A percentile compares a stretch with the other conserved stretches of the same genome.
These are phyloP conservation scores for Rousettus leschenaultii DNA, from an alignment of 2,113 vertebrate genomes.

Conservation along the genomic window DNA sequence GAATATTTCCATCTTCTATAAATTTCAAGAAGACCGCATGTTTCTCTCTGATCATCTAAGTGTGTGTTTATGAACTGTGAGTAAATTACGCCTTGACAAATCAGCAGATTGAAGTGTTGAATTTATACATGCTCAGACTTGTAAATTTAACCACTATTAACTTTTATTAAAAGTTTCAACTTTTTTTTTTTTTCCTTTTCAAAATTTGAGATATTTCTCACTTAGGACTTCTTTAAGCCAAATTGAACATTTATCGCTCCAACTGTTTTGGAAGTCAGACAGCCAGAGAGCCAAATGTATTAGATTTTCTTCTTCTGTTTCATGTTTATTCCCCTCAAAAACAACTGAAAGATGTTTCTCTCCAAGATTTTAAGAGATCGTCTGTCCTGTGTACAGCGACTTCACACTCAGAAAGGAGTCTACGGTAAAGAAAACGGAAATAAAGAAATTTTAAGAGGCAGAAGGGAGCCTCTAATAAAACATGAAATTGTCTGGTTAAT, in stretches of 20 bases:
- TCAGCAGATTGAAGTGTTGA: slow-evolving; percentile 49
- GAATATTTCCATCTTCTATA: slow-evolving; percentile 12
- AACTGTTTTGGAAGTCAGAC: slow-evolving; percentile 45
- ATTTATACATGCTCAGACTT: slow-evolving; percentile 42
- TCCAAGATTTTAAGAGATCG: slow-evolving; percentile 22
- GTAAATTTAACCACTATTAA: slow-evolving; percentile 58
- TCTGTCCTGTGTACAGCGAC: neutral
- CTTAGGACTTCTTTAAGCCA: slow-evolving; percentile 41
- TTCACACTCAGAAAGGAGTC: neutral
- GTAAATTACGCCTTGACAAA: slow-evolving; percentile 58
- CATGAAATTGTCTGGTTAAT: neutral
- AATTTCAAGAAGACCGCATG: slow-evolving; percentile 35
- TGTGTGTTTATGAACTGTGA: slow-evolving; percentile 60
- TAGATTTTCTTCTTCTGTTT: slow-evolving; percentile 5
- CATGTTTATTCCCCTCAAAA: slow-evolving; percentile 21
- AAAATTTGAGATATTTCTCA: slow-evolving; percentile 41
- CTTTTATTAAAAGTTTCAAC: slow-evolving; percentile 40
- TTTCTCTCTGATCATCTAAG: slow-evolving; percentile 23
- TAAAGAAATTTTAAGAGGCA: neutral
- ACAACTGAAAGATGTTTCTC: neutral
- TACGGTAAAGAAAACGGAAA: neutral
- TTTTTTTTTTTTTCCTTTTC: neutral
- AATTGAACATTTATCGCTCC: slow-evolving; percentile 59
- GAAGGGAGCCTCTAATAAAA: neutral
- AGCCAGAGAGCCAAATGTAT: slow-evolving; percentile 24